Evolutionary conservation across 2,797 vertebrate genomes (phyloP), one percentile per base, ranked within the genome.

Genomic region (Aphelocoma californica): DNA sequence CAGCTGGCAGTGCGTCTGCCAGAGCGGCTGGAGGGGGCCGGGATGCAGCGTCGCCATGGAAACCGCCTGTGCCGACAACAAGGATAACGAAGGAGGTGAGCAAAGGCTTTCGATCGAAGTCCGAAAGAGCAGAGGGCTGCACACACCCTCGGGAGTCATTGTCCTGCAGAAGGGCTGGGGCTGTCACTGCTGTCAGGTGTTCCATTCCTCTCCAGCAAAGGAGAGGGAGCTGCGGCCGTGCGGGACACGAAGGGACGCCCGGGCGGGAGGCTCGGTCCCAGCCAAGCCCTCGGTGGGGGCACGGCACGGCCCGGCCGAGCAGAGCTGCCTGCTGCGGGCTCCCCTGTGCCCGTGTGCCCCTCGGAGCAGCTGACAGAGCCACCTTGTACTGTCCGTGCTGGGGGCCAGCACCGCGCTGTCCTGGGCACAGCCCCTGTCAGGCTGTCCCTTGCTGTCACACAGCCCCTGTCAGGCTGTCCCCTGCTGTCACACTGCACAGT

Each of bases 1-100:
- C 98, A 99, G 99, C 98, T 99, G 99, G 99, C 99, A 99, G 97
- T 99, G 99, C 88, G 98, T 99, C 98, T 99, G 99, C 98, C 99
- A 99, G 98, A 99, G 98, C 64, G 99, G 99, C 98, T 99, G 99
- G 99, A 99, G 99, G 98, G 99, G 99, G 62, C 98, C 98, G 26
- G 99, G 99, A 96, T 99, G 99, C 98, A 99, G 98, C 78, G 99
- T 99, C 95, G 99, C 99, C 97, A 99, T 99, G 99, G 99, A 99
- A 97, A 99, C 99, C 51, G 99, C 99, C 97, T 99, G 99, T 32
- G 99, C 99, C 28, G 99, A 99, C 98, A 99, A 98, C 98, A 99
- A 99, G 98, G 99, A 99, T 98, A 99, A 99, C 78, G 99, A 99
- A 98, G 99, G 99, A 99, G 99, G 99, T 99, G 98, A 98, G 98